Evolutionary conservation across 2,113 vertebrate species (phyloP).

Genomic region (Halichoeres trimaculatus): DNA sequence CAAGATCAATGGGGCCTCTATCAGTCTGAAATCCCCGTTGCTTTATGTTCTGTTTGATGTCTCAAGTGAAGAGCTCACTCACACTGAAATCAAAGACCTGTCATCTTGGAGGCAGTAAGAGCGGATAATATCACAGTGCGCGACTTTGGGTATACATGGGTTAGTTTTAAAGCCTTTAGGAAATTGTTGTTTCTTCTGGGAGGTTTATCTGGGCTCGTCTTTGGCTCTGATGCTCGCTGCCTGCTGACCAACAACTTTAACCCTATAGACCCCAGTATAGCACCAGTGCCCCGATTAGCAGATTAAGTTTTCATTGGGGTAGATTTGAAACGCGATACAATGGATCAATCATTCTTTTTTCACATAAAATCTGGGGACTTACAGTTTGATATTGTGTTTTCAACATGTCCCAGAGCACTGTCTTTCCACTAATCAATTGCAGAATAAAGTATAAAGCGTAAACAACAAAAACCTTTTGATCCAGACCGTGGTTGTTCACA

Average conservation of each 20-base stretch:
- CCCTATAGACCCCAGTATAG: no score
- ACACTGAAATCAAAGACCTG: slow-evolving; percentile 80
- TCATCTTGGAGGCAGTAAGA: slow-evolving; percentile 70
- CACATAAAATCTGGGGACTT: no score
- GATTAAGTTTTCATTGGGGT: no score
- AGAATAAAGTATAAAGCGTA: no score
- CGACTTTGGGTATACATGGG: slow-evolving; percentile 52
- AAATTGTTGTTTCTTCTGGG: slow-evolving; percentile 53
- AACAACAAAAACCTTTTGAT: no score
- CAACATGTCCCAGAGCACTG: no score
- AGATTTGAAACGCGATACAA: no score
- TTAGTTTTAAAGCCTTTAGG: slow-evolving; percentile 52
- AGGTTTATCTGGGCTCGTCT: slow-evolving; percentile 33
- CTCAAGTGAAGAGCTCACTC: slow-evolving; percentile 74
- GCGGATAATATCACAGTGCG: slow-evolving; percentile 71
- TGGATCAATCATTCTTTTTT: no score
- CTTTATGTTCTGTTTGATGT: slow-evolving; percentile 85
- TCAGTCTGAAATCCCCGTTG: slow-evolving; percentile 79
- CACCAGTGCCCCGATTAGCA: no score
- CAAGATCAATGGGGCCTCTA: slow-evolving; percentile 79
- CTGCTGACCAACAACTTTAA: slow-evolving; percentile 34
- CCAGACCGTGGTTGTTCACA: no score
- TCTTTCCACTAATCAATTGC: no score
- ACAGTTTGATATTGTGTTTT: no score
- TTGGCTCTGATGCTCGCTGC: slow-evolving; percentile 26